Conservation (phyloP, 1,140 invertebrate genomes). For the Probaryconus sp. region DNA sequence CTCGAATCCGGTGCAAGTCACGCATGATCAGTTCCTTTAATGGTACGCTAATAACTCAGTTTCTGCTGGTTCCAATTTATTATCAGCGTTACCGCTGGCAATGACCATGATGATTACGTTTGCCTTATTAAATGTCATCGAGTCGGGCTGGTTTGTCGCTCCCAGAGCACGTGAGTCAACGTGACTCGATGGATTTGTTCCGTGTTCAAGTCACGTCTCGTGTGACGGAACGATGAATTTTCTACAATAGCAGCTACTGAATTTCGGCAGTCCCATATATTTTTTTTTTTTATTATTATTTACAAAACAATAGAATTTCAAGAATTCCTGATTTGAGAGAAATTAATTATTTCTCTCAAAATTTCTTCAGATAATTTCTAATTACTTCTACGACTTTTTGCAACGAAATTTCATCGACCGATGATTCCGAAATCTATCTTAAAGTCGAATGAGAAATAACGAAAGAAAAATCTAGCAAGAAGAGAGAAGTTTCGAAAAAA, state of each 20-base stretch:
- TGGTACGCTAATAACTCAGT: constrained; percentile 72
- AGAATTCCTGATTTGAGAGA: too few species aligned
- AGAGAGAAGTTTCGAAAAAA: constrained; percentile 13
- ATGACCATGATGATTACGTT: constrained; percentile 65
- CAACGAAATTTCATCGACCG: too few species aligned
- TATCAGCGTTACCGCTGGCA: constrained; percentile 57
- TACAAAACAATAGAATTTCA: too few species aligned
- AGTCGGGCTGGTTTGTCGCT: constrained; percentile 53
- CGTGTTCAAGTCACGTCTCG: constrained; percentile 68
- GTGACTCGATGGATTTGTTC: constrained; percentile 76
- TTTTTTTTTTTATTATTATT: too few species aligned
- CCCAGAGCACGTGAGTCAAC: constrained; percentile 68
- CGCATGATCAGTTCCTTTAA: constrained; percentile 72
- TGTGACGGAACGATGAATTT: constrained; percentile 61
- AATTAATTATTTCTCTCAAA: too few species aligned
- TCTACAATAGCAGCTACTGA: constrained; percentile 49
- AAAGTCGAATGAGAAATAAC: too few species aligned
- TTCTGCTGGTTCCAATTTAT: constrained; percentile 76
- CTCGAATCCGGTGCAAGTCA: constrained; percentile 63
- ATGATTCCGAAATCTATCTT: too few species aligned
- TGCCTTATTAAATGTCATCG: constrained; percentile 55
- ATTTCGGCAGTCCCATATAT: neutral
- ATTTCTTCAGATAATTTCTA: too few species aligned
- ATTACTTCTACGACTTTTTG: too few species aligned
- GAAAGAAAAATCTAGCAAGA: too few species aligned